Base-by-base conservation (phyloP, 1,140 invertebrate genomes). In the Drosophila nebulosa region DNA sequence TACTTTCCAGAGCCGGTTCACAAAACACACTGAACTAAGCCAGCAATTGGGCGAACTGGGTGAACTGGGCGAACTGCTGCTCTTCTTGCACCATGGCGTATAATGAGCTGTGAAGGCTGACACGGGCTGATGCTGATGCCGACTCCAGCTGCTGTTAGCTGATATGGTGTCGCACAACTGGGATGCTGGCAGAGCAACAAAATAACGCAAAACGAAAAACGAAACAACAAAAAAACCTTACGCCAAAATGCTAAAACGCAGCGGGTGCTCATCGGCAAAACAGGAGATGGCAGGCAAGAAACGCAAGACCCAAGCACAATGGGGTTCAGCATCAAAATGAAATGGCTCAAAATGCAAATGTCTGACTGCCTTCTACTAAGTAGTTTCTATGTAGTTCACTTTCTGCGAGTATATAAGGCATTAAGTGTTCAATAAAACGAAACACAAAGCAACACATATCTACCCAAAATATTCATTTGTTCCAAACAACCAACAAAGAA, bases 1-100 rank as follows among this genome's bases (percentile, higher is more conserved):
- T 88, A 88, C 81, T 88, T 86, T 75, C 52, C 81, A 81, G 81
- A 78, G 79, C 61, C 74, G 83, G 74, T 74, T 69, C 83, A 81
- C 74, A 86, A 88, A 78, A 88, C 70, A 81, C 74, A 81, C 81
- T 88, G 73, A 80, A 66, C 35, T 63, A 35, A 57, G 39, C 32
- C 57, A 27, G 58, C 53, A 32, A 30, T 24, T 50, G 50, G 50
- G 55, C 56, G 70, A 65, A 64, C 53, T 10, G 12, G 30, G n/a
- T n/a, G n/a, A 32, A 30, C 30, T 50, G 50, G n/a, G 55, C 56
- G 70, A 65, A 64, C 53, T 10, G 12, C 9, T n/a, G n/a, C n/a
- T n/a, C n/a, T n/a, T 56, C 39, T 64, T 64, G 59, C 63, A 78
- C 74, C 74, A 74, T 69, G 63, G 56, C 63, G 71, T 74, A 78